A percentile compares a stretch with the other conserved stretches of the same genome.
phyloP scores from a whole-genome alignment of 2,113 vertebrate genomes.

The Chloropsis hardwickii region DNA sequence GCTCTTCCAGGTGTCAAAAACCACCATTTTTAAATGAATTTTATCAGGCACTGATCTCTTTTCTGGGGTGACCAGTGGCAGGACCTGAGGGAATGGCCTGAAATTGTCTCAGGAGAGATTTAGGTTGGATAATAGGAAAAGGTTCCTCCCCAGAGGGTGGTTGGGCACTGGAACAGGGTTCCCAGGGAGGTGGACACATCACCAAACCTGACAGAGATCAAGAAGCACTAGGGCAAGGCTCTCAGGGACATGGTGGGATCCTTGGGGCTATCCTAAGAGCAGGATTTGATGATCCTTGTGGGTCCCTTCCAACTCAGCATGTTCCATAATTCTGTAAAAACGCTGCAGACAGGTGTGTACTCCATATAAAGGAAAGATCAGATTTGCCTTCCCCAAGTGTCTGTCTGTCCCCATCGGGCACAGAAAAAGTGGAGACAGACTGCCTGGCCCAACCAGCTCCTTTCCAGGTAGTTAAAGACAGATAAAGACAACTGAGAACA shows the following conservation, averaged over 20 bases:
- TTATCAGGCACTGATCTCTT: neutral
- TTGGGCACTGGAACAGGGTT: neutral
- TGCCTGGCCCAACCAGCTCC: neutral
- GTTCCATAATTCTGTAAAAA: neutral
- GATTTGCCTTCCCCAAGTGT: neutral
- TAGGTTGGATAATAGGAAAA: neutral
- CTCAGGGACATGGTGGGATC: neutral
- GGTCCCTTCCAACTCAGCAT: neutral
- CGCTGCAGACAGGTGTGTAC: fast-evolving
- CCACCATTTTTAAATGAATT: neutral
- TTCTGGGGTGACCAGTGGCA: neutral
- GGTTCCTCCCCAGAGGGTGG: neutral
- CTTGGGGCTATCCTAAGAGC: neutral
- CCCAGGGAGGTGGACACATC: neutral
- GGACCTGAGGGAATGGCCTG: neutral
- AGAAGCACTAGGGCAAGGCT: fast-evolving
- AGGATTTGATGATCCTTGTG: neutral
- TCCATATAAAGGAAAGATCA: neutral
- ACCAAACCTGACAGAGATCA: neutral
- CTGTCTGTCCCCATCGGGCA: neutral
- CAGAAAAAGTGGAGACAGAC: neutral
- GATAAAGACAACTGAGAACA: neutral
- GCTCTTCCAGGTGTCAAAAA: neutral
- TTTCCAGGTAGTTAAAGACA: neutral
- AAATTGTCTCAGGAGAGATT: neutral